phyloP scores from a whole-genome alignment of 2,888 invertebrate species.

The Ennomos quercinarius region DNA sequence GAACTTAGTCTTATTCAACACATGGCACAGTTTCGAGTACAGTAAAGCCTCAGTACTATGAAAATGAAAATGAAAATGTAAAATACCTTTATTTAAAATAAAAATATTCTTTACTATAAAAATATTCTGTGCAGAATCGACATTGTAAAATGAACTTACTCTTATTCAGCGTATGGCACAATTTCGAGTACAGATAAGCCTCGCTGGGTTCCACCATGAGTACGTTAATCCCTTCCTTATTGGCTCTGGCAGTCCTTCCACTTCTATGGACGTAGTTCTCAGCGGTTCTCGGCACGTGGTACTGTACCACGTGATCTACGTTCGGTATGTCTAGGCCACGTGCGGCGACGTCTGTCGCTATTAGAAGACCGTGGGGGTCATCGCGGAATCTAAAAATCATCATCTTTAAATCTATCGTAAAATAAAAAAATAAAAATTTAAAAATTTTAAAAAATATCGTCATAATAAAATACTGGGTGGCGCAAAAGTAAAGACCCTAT shows the following conservation, averaged over 20 bases:
- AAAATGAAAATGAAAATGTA: too few species aligned
- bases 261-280: constrained; percentile 99
- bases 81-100: too few species aligned
- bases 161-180: constrained; percentile 87
- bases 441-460: too few species aligned
- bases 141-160: background rate
- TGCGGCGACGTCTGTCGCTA: constrained; percentile 99
- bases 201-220: constrained; percentile 96
- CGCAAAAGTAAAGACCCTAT: too few species aligned
- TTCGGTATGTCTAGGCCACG: constrained; percentile 97
- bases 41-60: background rate
- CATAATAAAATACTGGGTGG: too few species aligned
- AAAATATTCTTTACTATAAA: too few species aligned
- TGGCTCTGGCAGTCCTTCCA: constrained; percentile 97
- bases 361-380: constrained; percentile 89
- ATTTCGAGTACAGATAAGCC: constrained; percentile 90
- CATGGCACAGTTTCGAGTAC: background rate
- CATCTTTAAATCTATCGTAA: too few species aligned
- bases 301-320: constrained; percentile 98
- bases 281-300: constrained; percentile 96
- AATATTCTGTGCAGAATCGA: background rate
- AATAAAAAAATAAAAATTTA: too few species aligned
- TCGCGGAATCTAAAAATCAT: constrained; percentile 86
- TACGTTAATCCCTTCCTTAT: constrained; percentile 95
- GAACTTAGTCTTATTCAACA: constrained; percentile 92